Conservation (phyloP, 2,113 vertebrate species). For the Setophaga coronata region DNA sequence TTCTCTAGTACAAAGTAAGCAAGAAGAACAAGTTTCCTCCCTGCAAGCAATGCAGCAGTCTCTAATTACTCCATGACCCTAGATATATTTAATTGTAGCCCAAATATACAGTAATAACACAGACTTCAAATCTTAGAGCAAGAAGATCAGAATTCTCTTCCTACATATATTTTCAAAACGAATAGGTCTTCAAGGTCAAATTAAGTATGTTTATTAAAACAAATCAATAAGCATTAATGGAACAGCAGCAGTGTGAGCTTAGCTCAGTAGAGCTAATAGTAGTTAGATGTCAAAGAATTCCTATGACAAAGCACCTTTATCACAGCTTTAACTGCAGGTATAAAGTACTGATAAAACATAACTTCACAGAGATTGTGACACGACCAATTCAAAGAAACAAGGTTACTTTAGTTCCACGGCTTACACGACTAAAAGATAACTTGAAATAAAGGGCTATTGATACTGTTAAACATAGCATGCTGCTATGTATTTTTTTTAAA, state of each 20-base stretch:
- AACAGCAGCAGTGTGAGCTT: not conserved
- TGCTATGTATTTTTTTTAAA: not conserved
- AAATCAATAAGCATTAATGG: not conserved
- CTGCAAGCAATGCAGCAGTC: not conserved
- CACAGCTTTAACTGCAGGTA: not conserved
- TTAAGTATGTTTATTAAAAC: not conserved
- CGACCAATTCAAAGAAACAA: not conserved
- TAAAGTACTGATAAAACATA: not conserved
- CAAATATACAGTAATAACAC: not conserved
- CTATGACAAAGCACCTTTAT: not conserved
- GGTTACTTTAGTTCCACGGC: not conserved
- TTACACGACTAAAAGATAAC: not conserved
- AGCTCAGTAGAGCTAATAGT: not conserved
- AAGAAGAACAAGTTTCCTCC: conserved; percentile 9
- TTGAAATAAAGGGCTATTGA: not conserved
- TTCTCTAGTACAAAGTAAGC: not conserved
- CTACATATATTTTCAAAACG: not conserved
- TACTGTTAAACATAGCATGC: not conserved
- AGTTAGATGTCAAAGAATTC: not conserved
- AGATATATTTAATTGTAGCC: not conserved
- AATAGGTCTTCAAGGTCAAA: not conserved
- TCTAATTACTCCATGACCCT: not conserved
- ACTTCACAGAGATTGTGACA: not conserved
- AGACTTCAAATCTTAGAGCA: not conserved
- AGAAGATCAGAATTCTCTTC: not conserved